A percentile compares a stretch with the other conserved stretches of the same genome.
phyloP scores from a whole-genome alignment of 2,797 vertebrate genomes.

The Onychomys arenicola region DNA sequence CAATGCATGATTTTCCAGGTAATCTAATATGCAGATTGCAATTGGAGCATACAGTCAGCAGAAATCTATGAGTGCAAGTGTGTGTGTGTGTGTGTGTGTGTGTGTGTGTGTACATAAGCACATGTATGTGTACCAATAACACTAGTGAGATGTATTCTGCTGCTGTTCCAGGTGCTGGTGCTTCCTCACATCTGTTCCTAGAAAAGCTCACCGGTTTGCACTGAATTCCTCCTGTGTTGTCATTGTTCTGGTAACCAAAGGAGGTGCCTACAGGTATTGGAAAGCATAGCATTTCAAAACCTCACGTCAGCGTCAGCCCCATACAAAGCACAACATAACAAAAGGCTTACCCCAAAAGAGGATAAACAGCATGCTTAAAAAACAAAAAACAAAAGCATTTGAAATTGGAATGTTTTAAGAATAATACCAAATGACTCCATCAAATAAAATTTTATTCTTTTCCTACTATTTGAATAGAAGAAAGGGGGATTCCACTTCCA shows the following conservation, averaged over 20 bases:
- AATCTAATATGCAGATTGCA: slow-evolving; percentile 10
- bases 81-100: not conserved
- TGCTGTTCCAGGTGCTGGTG: not conserved
- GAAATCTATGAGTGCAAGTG: not conserved
- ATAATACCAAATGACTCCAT: slow-evolving; percentile 3
- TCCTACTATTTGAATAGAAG: slow-evolving; percentile 9
- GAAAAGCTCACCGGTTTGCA: not conserved
- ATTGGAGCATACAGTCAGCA: not conserved
- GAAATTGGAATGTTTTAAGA: slow-evolving; percentile 11
- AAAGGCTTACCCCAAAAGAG: not conserved
- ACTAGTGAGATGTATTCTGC: not conserved
- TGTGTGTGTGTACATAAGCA: not conserved
- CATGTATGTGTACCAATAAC: not conserved
- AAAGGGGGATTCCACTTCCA: not conserved
- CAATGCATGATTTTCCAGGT: not conserved
- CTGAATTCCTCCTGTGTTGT: not conserved
- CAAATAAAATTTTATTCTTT: slow-evolving; percentile 7
- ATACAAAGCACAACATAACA: not conserved
- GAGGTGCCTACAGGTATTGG: not conserved
- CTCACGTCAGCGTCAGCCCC: not conserved
- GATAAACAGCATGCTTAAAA: not conserved
- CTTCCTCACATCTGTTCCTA: not conserved
- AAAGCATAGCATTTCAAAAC: not conserved
- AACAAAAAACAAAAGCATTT: not conserved
- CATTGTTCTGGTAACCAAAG: not conserved